Evolutionary conservation across 2,113 vertebrate species (phyloP).

Genomic region (Grallaria varia): DNA sequence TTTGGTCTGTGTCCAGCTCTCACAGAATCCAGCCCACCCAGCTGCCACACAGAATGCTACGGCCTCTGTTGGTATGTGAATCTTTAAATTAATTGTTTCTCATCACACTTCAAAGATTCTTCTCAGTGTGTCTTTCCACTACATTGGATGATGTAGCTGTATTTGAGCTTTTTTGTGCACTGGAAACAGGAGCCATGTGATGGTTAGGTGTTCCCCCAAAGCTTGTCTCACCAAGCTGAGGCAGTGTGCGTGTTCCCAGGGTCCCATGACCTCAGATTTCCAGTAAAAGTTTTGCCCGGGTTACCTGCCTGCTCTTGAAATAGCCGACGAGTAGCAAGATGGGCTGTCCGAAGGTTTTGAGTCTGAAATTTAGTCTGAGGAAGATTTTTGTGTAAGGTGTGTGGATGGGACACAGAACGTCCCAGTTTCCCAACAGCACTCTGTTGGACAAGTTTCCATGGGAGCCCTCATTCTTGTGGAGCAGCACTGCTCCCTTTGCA

Average conservation of each 20-base stretch:
- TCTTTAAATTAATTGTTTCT: background rate
- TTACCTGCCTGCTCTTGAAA: background rate
- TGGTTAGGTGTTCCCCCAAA: background rate
- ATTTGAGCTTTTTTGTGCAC: background rate
- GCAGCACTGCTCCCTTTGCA: background rate
- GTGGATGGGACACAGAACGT: background rate
- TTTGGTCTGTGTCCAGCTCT: background rate
- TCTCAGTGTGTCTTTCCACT: background rate
- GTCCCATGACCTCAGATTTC: background rate
- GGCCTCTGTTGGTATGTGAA: rapidly evolving
- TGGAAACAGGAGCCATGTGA: background rate
- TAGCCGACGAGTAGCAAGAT: background rate
- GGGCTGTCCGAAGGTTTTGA: background rate
- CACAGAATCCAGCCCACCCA: background rate
- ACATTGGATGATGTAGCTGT: background rate
- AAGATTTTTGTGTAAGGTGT: background rate
- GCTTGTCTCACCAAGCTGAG: background rate
- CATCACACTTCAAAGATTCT: background rate
- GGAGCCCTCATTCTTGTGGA: background rate
- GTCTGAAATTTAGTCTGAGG: background rate
- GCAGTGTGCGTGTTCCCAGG: background rate
- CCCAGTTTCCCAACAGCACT: background rate
- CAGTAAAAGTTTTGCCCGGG: background rate
- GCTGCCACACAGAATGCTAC: background rate
- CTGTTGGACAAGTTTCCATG: background rate